Percentiles rank a stretch among this genome's conserved stretches.
phyloP scores from a whole-genome alignment of 2,888 invertebrate genomes.

The Melolontha melolontha region DNA sequence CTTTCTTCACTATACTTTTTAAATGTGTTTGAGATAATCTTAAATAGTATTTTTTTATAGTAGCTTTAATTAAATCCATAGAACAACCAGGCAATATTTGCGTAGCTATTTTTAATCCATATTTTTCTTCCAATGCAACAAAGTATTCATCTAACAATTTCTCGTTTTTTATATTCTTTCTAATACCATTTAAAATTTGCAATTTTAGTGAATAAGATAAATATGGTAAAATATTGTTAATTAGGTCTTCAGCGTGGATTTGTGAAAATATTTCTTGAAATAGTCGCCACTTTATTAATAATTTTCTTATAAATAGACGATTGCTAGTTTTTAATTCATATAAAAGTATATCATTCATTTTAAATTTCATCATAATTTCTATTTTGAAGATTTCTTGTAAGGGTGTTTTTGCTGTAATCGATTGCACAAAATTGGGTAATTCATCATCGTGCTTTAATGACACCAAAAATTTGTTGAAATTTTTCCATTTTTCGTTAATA shows the following conservation, averaged over 20 bases:
- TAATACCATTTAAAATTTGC: constrained; percentile 41
- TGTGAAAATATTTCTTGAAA: constrained; percentile 36
- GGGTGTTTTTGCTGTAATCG: constrained; percentile 36
- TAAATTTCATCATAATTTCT: constrained; percentile 41
- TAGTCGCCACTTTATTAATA: constrained; percentile 38
- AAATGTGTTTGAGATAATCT: constrained; percentile 38
- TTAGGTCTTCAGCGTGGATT: constrained; percentile 18
- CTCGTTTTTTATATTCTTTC: constrained; percentile 38
- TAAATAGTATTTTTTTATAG: constrained; percentile 35
- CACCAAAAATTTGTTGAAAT: constrained; percentile 36
- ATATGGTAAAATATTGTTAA: constrained; percentile 43
- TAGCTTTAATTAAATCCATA: constrained; percentile 37
- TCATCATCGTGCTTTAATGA: constrained; percentile 5
- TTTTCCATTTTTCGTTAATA: constrained; percentile 35
- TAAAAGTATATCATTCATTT: constrained; percentile 35
- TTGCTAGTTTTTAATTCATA: constrained; percentile 41
- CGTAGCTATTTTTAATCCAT: constrained; percentile 43
- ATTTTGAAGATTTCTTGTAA: constrained; percentile 45
- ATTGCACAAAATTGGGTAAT: constrained; percentile 29
- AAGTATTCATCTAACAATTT: constrained; percentile 41
- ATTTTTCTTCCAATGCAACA: constrained; percentile 37
- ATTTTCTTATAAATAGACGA: constrained; percentile 38
- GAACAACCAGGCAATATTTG: constrained; percentile 42
- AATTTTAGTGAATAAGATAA: constrained; percentile 42
- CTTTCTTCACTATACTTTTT: constrained; percentile 42